Evolutionary conservation across 2,888 invertebrate genomes (phyloP), one percentile per base, ranked within the genome.

Genomic region (Sepioteuthis lessoniana): DNA sequence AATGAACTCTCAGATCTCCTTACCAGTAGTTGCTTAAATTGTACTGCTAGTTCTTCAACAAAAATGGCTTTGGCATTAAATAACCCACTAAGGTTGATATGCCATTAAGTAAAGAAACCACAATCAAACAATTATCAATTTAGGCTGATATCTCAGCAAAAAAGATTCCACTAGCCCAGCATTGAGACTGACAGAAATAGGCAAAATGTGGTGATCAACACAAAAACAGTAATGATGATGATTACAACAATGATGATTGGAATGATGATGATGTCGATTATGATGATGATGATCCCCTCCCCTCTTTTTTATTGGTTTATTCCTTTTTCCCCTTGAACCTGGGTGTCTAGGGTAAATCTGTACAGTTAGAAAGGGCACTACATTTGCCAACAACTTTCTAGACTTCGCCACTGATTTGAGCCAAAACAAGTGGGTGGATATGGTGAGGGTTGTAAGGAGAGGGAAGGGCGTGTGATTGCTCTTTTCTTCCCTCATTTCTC

Each of bases 381-480:
- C 76, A 28, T 76, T 76, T 76, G 76, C 76, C 76, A 76, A 76
- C 76, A 76, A 76, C 76, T 76, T 76, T 76, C 76, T 76, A 76
- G 76, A 76, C 76, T 76, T 76, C 28, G 7, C 4, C 28, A 76
- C 25, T 76, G 76, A 76, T 76, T 76, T 76, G 76, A 76, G 76
- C 76, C 76, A 76, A 76, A 76, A 76, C 31, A 76, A 76, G 76
- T 76, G 76, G 76, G 76, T 31, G 10, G 76, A 8, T 31, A 31
- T n/a, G 31, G 31, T 28, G 4, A 28, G 25, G 31, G 76, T 10
- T 10, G 76, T 28, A 13, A 1, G 31, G 25, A 10, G n/a, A 28
- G 31, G 31, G 76, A 8, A n/a, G n/a, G 8, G 10, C 5, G 28
- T 4, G 5, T n/a, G 76, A 76, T 31, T 76, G 76, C 76, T 76